Base-by-base conservation (phyloP, 2,113 vertebrate species). In the Gymnarchus niloticus region DNA sequence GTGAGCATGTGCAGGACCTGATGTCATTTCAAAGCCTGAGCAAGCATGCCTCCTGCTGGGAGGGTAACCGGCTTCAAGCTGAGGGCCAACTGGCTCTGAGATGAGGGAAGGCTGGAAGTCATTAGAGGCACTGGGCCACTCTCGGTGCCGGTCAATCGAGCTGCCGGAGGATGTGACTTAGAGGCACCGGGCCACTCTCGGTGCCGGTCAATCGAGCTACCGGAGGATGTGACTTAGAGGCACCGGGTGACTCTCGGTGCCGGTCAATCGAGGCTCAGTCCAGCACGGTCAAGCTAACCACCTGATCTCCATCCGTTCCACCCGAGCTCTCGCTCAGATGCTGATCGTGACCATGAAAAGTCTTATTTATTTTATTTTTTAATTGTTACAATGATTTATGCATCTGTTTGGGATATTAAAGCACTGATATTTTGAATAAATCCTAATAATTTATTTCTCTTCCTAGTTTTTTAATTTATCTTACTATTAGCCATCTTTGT, bases 361-460 rank as follows among this genome's bases (percentile, higher is more conserved):
- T 54, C 19, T 54, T 54, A 14, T 54, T 54, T 54, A 10, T 17
- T 69, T 6, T 37, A 33, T 37, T 73, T 41, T 37, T 7, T 6
- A 10, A 33, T 41, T 1, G 17, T 73, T 41, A 41, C 3, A 17
- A 73, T 19, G 33, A 41, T 41, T 2, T 73, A 73, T 37, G 65
- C 41, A 33, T 41, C 33, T 37, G 17, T 6, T 5, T 41, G 33
- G 65, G 33, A 73, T 73, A 41, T 73, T 41, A 37, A 73, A 73
- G n/a, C n/a, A n/a, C n/a, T n/a, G n/a, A n/a, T n/a, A 41, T 73
- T 73, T 41, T 41, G 65, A 73, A 73, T 73, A 73, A 73, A 73
- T 73, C 65, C 33, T 33, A 73, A 41, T 73, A 41, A 41, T 73
- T n/a, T 41, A 73, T 73, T 69, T 37, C 28, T 69, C 41, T 73